Base-by-base conservation (phyloP, 2,113 vertebrate genomes). In the Cyanistes caeruleus region DNA sequence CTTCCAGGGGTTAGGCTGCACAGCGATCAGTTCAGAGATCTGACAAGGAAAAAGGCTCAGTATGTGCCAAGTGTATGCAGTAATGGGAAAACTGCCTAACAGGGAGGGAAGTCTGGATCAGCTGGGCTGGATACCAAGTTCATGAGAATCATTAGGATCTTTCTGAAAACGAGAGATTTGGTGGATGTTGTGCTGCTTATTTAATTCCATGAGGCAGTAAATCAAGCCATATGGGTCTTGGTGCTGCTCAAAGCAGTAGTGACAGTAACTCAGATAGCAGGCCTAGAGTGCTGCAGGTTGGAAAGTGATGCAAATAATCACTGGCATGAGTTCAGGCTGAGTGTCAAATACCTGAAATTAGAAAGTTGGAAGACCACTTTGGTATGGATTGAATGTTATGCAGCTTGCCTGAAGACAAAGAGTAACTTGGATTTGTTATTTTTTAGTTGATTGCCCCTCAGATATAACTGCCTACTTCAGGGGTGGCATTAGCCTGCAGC, bases 321-420 rank as follows among this genome's bases (percentile, higher is more conserved):
- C 53, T 46, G 73, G 49, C 55, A 48, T 23, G 69, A 82, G 41
- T 89, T 84, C 90, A 85, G 63, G 59, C 68, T 85, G 70, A 63
- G 70, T 62, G 84, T 82, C 81, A 96, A 93, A 89, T 65, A 94
- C 73, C 77, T 95, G 90, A 81, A 85, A 84, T 87, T 31, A 84
- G 60, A 52, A 92, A 70, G 52, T 18, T 81, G 55, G 46, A 75
- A 78, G 49, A 84, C 58, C 24, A 33, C 43, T 93, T 91, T 51
- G 35, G 18, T 56, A 33, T 60, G 24, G 44, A 60, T 21, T 44
- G 70, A 51, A 46, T 35, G 46, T 53, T 51, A 65, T 28, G 33
- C 59, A 56, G 31, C 37, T 86, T 86, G 60, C 69, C 72, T 86
- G 60, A 77, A 85, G 80, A 82, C n/a, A 60, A 2, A 2, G 19